Conservation (phyloP, 2,888 invertebrate species). For the Agrilus mali region DNA sequence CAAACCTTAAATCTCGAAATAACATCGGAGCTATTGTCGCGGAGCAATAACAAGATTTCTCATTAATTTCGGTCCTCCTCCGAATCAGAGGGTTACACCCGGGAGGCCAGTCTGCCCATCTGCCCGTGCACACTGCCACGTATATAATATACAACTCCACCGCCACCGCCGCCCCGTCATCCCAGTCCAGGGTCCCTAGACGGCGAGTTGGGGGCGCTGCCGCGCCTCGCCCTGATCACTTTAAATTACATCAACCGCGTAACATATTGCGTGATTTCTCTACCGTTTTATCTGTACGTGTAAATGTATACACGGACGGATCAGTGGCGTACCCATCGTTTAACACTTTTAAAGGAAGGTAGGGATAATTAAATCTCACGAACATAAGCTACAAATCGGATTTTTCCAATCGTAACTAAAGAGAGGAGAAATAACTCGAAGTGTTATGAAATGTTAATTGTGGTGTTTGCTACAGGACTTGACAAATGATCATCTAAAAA, state of each 20-base stretch:
- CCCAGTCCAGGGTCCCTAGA: slow-evolving; percentile 13
- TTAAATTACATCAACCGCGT: slow-evolving; percentile 27
- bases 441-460: too few species aligned
- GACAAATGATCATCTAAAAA: too few species aligned
- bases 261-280: slow-evolving; percentile 19
- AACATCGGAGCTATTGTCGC: slow-evolving; percentile 20
- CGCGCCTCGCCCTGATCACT: slow-evolving; percentile 25
- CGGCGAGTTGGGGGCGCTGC: slow-evolving; percentile 7
- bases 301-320: too few species aligned
- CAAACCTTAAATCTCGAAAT: slow-evolving; percentile 22
- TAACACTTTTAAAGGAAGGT: too few species aligned
- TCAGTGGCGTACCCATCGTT: too few species aligned
- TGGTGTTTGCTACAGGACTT: too few species aligned
- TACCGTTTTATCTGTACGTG: too few species aligned
- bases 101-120: slow-evolving; percentile 16
- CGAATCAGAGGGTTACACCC: slow-evolving; percentile 12
- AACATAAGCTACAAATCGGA: too few species aligned
- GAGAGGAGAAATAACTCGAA: too few species aligned
- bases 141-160: slow-evolving; percentile 3
- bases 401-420: too few species aligned
- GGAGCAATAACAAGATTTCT: slow-evolving; percentile 28
- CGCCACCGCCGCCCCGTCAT: slow-evolving; percentile 13
- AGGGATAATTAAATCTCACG: too few species aligned
- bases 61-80: slow-evolving; percentile 24
- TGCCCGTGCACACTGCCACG: slow-evolving; percentile 15